Evolutionary conservation across 2,113 vertebrate genomes (phyloP).

Genomic region (Anser brachyrhynchus): DNA sequence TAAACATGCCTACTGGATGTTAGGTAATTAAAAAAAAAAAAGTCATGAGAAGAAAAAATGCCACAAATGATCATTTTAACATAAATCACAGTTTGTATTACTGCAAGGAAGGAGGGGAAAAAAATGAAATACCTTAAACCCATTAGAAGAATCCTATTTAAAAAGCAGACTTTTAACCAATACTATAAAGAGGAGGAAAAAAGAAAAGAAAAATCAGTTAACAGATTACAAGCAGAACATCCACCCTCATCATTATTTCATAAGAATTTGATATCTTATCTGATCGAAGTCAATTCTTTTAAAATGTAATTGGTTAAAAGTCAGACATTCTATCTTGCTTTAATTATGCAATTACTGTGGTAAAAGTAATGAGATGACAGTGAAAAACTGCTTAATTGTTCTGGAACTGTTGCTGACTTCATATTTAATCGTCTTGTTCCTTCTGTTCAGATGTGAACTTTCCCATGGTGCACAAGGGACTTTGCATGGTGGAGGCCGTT

Average conservation of each 20-base stretch:
- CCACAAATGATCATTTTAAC: too few relatives aligned
- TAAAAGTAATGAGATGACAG: neutral
- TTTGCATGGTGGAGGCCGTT: too few relatives aligned
- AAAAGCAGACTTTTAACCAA: too few relatives aligned
- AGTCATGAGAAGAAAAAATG: too few relatives aligned
- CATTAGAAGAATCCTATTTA: too few relatives aligned
- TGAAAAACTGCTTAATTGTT: neutral
- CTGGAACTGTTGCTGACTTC: neutral
- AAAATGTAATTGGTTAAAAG: neutral
- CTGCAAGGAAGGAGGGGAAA: too few relatives aligned
- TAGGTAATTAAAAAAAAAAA: too few relatives aligned
- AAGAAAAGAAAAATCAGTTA: neutral
- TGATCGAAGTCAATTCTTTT: neutral
- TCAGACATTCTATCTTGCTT: neutral
- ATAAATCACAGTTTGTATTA: too few relatives aligned
- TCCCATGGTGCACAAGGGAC: fast-evolving
- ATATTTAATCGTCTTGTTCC: neutral
- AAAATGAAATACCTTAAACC: too few relatives aligned
- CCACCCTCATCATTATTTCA: neutral
- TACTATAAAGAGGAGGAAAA: neutral
- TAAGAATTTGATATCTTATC: neutral
- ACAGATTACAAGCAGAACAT: neutral
- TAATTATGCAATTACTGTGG: neutral
- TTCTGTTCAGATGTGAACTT: neutral
- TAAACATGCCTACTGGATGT: too few relatives aligned